Conservation (phyloP, 2,888 invertebrate genomes). For the Ametastegia equiseti region DNA sequence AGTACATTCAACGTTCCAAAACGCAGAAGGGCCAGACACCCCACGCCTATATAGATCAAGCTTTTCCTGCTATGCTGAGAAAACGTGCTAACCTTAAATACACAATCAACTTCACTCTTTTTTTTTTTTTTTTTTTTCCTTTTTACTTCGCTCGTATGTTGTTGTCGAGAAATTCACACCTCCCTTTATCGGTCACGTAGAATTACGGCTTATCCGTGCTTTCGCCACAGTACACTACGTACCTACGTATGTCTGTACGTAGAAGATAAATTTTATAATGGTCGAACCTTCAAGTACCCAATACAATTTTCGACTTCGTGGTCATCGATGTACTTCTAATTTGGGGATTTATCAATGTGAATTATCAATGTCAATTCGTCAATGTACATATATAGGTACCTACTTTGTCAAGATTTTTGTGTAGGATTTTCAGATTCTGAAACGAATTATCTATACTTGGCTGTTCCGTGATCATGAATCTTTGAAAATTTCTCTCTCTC, state of each 20-base stretch:
- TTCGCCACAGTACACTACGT: neutral
- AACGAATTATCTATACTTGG: too few species aligned
- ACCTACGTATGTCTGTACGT: neutral
- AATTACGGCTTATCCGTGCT: neutral
- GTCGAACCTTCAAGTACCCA: too few species aligned
- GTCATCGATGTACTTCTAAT: too few species aligned
- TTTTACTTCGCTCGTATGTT: too few species aligned
- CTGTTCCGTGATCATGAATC: too few species aligned
- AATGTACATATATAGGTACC: too few species aligned
- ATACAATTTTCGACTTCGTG: too few species aligned
- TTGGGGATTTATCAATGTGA: too few species aligned
- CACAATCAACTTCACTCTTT: neutral
- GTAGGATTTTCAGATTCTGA: too few species aligned
- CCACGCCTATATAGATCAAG: neutral
- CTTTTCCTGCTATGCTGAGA: neutral
- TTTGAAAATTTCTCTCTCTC: too few species aligned
- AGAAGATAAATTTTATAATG: neutral
- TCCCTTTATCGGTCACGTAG: neutral
- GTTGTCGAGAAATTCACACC: neutral
- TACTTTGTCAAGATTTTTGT: too few species aligned
- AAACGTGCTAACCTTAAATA: neutral
- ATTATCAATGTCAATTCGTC: too few species aligned
- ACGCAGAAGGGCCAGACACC: neutral
- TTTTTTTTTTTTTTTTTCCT: neutral
- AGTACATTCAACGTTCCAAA: neutral